Conservation (phyloP, 2,888 invertebrate species). For the Formica aserva region DNA sequence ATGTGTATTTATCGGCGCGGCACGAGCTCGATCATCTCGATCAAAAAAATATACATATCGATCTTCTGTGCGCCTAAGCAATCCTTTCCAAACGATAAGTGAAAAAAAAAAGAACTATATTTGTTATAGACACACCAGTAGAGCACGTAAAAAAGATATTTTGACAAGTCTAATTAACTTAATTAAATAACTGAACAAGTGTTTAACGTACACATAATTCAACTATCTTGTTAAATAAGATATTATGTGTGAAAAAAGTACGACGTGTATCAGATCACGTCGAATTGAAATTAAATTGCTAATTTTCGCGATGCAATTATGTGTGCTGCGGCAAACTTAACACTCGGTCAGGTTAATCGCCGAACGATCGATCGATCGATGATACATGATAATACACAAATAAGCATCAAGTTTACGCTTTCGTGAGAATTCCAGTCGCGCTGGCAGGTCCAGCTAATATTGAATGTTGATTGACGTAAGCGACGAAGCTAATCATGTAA, state of each 20-base stretch:
- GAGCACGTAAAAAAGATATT: constrained; percentile 37
- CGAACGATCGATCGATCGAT: constrained; percentile 1
- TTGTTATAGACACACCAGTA: constrained; percentile 37
- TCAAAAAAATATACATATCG: constrained; percentile 47
- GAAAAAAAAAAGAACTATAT: constrained; percentile 30
- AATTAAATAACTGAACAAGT: not conserved
- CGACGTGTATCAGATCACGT: constrained; percentile 7
- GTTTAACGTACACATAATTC: constrained; percentile 25
- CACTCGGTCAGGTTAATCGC: not conserved
- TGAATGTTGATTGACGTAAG: constrained; percentile 54
- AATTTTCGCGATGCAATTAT: constrained; percentile 4
- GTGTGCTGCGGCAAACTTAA: not conserved
- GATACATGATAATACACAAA: not conserved
- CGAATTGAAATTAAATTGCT: constrained; percentile 10
- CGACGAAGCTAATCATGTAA: constrained; percentile 16
- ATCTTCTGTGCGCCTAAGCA: constrained; percentile 43
- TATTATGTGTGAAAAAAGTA: constrained; percentile 2
- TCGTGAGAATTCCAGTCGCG: constrained; percentile 57
- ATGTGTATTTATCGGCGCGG: constrained; percentile 33
- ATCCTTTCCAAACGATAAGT: constrained; percentile 8
- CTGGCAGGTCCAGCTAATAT: constrained; percentile 70
- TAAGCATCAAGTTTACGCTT: constrained; percentile 4
- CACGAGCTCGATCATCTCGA: constrained; percentile 15
- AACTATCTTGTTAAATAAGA: not conserved
- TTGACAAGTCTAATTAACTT: constrained; percentile 37